Evolutionary conservation across 2,113 vertebrate species (phyloP), one percentile per base, ranked within the genome.

Genomic region (Agelaius phoeniceus): DNA sequence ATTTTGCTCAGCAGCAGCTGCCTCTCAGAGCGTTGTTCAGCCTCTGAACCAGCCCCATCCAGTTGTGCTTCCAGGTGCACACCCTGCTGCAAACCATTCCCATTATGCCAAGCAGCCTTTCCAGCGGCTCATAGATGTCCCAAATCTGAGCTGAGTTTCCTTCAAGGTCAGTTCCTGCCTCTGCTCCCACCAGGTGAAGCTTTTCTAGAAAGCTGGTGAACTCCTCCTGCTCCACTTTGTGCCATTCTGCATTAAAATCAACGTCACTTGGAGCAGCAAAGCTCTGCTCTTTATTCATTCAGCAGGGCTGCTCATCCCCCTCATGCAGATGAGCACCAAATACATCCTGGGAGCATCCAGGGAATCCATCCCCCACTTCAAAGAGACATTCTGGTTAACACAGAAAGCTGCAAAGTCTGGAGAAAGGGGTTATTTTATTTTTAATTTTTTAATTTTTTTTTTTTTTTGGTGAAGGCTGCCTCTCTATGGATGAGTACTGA

Each of bases 101-200:
- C 8, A 1, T 39, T 3, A 16, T 1, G 43, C 65, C 3, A 11
- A 89, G 58, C 57, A n/a, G 55, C 46, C 6, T 61, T 79, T 23
- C 57, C 31, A n/a, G 67, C 1, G 16, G n/a, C 59, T 89, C 80
- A 30, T 66, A 31, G 55, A 31, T 21, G 58, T 54, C 15, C 54
- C 31, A 68, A 30, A 83, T 26, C 55, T 10, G 27, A 68, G 90
- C 67, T 44, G 52, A 26, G 26, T 23, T 73, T 92, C 58, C 80
- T 46, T 77, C 91, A 95, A 80, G 91, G 91, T 92, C 89, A 79
- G 44, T 4, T 61, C 83, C 72, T 79, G 75, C 66, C 93, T 90
- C 59, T 59, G 67, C 33, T 94, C 84, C 83, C 76, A 62, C 80
- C 89, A 89, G 86, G 76, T 89, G 96, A 96, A 90, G 72, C 76